phyloP scores from a whole-genome alignment of 1,140 invertebrate genomes.

The Archivesica marissinica region DNA sequence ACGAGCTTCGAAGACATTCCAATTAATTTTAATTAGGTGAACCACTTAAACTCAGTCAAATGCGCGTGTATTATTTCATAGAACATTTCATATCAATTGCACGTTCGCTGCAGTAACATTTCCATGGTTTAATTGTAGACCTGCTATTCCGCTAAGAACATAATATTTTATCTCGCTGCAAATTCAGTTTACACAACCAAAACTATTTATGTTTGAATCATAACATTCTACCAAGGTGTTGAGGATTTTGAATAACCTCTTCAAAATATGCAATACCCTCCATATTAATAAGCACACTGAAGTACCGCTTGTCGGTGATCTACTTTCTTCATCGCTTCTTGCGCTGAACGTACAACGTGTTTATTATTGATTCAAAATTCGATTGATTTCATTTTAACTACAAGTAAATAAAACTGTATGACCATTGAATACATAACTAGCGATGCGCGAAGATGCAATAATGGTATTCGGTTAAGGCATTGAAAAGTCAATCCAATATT shows the following conservation, averaged over 20 bases:
- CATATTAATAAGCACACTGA: not conserved
- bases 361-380: conserved; percentile 13
- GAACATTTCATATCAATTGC: not conserved
- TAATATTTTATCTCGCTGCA: too few relatives aligned
- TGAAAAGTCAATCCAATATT: too few relatives aligned
- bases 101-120: too few relatives aligned
- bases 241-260: not conserved
- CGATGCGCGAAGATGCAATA: conserved; percentile 5
- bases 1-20: too few relatives aligned
- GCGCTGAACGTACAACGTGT: not conserved
- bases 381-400: not conserved
- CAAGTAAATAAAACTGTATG: conserved; percentile 18
- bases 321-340: not conserved
- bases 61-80: conserved; percentile 30
- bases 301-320: not conserved
- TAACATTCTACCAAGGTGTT: too few relatives aligned
- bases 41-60: conserved; percentile 27
- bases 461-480: not conserved
- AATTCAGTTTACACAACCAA: too few relatives aligned
- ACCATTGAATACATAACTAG: conserved; percentile 9
- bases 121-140: too few relatives aligned
- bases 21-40: conserved; percentile 27
- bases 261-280: not conserved
- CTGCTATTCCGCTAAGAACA: too few relatives aligned
- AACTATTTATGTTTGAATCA: too few relatives aligned